phyloP scores from a whole-genome alignment of 2,113 vertebrate genomes.

The Lagopus leucura region DNA sequence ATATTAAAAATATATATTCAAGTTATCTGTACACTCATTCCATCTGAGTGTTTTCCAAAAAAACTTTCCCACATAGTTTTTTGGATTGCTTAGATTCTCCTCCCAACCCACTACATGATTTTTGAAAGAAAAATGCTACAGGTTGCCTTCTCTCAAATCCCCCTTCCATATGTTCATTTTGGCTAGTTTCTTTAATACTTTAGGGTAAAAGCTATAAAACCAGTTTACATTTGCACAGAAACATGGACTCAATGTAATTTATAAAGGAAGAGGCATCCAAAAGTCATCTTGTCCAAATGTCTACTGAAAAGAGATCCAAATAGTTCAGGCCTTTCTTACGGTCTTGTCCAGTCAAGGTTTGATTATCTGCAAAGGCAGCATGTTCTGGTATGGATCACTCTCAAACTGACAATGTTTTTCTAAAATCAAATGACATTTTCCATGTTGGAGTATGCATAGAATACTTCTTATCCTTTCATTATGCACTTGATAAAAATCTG shows the following conservation, averaged over 20 bases:
- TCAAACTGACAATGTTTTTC: background rate
- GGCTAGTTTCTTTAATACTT: background rate
- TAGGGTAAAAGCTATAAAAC: background rate
- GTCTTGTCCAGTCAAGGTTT: background rate
- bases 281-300: background rate
- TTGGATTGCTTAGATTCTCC: background rate
- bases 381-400: background rate
- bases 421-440: background rate
- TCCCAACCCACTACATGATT: background rate
- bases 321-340: background rate
- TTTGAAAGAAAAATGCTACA: background rate
- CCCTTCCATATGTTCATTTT: background rate
- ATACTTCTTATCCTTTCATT: background rate
- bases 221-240: background rate
- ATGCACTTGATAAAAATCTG: background rate
- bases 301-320: background rate
- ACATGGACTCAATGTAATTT: fast-evolving
- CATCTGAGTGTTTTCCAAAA: background rate
- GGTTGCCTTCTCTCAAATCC: background rate
- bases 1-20: background rate
- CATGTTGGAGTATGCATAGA: background rate
- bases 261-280: background rate
- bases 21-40: background rate
- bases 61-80: background rate
- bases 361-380: background rate